Evolutionary conservation across 2,113 vertebrate species (phyloP), one percentile per base, ranked within the genome.

Genomic region (Archocentrus centrarchus): DNA sequence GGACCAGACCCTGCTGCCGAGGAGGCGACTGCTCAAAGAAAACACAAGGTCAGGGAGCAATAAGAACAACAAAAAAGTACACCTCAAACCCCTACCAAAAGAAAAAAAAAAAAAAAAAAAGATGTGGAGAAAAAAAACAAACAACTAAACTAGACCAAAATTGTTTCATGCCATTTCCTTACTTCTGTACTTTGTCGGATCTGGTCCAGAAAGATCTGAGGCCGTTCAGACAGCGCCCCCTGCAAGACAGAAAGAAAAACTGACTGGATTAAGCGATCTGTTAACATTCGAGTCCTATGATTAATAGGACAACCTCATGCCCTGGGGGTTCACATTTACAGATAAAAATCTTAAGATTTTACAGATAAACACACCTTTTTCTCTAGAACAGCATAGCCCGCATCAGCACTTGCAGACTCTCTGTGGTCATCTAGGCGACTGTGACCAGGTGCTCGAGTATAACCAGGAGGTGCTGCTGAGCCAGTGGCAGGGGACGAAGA

Each of bases 371-470:
- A 4, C 14, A 97, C 97, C 97, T 98, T 98, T 89, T 97, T 98
- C 95, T 98, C 97, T 2, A 98, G 94, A 75, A 98, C 97, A 83
- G 97, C 97, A 9, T 97, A 98, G 81, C 97, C 97, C 0, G 97
- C 97, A 11, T 98, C 97, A 3, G 97, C 97, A 0, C 97, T 98
- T 22, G 97, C 97, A 0, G 97, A 97, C 78, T 98, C 97, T 20
- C 97, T 85, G 10, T 96, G 93, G 84, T 97, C 97, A 6, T 97
- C 97, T 0, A 94, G 90, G 44, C 96, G 92, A 64, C 92, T 80
- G 70, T 94, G 88, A 78, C 95, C 93, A 83, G 95, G 55, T 81
- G 94, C 81, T 83, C 96, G 89, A 79, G 94, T 79, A 92, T 95
- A 91, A 22, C 90, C 92, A 22, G 92, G 87, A 5, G 88, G 91